Evolutionary conservation across 2,888 invertebrate genomes (phyloP).

Genomic region (Seira ritae): DNA sequence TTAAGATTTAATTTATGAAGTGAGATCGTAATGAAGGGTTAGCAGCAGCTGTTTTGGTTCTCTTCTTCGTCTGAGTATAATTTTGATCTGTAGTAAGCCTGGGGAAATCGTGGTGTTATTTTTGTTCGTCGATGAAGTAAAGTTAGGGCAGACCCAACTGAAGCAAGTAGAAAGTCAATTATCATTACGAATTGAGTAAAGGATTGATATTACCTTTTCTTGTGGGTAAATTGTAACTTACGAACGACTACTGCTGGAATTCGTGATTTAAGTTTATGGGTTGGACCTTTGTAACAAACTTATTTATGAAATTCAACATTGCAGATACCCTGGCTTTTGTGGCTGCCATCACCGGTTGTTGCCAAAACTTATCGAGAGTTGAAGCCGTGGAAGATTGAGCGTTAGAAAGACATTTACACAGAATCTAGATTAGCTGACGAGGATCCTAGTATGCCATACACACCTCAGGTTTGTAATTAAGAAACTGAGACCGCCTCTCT

Average conservation of each 20-base stretch:
- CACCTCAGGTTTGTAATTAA: constrained; percentile 63
- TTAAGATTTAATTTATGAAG: too few species aligned
- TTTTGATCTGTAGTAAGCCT: too few species aligned
- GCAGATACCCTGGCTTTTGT: constrained; percentile 67
- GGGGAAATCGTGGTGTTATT: too few species aligned
- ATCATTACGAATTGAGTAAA: too few species aligned
- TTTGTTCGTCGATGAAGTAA: too few species aligned
- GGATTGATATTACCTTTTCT: background rate
- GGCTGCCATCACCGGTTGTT: constrained; percentile 68
- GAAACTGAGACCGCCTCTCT: too few species aligned
- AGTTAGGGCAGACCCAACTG: too few species aligned
- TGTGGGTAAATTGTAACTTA: too few species aligned
- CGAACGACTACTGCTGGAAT: background rate
- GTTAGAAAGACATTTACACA: constrained; percentile 60
- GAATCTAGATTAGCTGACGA: constrained; percentile 38
- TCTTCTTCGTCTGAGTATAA: too few species aligned
- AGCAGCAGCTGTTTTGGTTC: too few species aligned
- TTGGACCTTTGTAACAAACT: background rate
- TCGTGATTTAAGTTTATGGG: background rate
- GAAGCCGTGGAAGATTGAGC: constrained; percentile 45
- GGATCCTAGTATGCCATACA: constrained; percentile 68
- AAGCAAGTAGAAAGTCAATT: too few species aligned
- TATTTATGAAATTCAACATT: background rate
- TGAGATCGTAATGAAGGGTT: too few species aligned
- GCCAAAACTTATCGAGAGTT: constrained; percentile 51